Evolutionary conservation across 2,113 vertebrate genomes (phyloP), one percentile per base, ranked within the genome.

Genomic region (Dromas ardeola): DNA sequence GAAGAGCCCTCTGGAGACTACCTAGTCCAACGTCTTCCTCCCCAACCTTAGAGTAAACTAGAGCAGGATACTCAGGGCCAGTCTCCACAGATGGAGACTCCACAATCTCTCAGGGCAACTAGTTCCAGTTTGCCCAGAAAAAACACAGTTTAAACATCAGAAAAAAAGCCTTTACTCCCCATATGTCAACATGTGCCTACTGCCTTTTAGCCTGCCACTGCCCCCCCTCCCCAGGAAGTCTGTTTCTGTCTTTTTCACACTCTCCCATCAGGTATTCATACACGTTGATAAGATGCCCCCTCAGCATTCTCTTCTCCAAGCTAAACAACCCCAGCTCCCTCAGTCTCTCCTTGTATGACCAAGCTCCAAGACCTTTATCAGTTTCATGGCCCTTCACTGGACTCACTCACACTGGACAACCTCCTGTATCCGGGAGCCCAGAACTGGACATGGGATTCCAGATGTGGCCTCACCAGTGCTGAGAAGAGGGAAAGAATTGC

Each of bases 231-330:
- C 38, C 9, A 61, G 19, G 12, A 69, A 49, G 13, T 2, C 45
- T n/a, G 21, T 22, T 17, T 62, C 11, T 17, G 29, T 53, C 25
- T 72, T 69, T 53, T 74, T 69, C 34, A 45, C 13, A 30, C 9
- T 63, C 5, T 30, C 50, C 13, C 38, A 81, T 12, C 5, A 72
- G 34, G 12, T 53, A 81, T 29, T 59, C 11, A 43, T 17, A 34
- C 0, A 10, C 15, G 18, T 3, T 65, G 6, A 0, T 8, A 89
- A 78, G 5, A 55, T 8, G 11, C 20, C 6, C 65, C 7, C 21
- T 84, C 30, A 76, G 56, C 19, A 11, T 62, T 71, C 49, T 69
- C 38, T 82, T n/a, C 52, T 34, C 38, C 47, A 66, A 12, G 20
- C 32, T 36, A 61, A 66, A 77, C 6, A 76, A 80, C 20, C 7